These are phyloP conservation scores for Hemicordylus capensis DNA, from an alignment of 2,113 vertebrate species.

Conservation along the genomic window DNA sequence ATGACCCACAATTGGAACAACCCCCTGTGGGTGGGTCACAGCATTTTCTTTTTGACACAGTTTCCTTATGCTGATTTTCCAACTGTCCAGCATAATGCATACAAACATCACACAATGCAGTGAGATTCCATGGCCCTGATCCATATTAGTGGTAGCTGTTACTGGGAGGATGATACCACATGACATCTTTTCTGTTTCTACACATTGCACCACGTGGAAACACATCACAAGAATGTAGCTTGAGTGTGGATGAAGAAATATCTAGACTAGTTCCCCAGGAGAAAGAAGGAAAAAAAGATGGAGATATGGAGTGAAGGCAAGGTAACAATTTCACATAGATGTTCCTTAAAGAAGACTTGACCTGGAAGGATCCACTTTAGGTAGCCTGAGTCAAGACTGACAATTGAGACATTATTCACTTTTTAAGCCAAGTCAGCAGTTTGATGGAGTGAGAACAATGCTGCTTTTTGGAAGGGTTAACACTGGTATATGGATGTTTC, in stretches of 20 bases:
- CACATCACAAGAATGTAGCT: not conserved
- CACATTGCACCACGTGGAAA: not conserved
- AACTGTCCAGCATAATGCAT: not conserved
- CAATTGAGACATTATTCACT: no score
- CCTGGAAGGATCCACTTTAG: no score
- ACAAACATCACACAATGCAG: not conserved
- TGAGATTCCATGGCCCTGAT: not conserved
- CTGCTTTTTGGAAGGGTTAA: no score
- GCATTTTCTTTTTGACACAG: not conserved
- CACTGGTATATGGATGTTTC: no score
- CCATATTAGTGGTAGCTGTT: not conserved
- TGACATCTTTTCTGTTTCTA: not conserved
- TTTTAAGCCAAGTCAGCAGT: no score
- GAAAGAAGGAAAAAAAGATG: not conserved
- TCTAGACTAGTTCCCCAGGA: not conserved
- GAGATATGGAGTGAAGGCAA: not conserved
- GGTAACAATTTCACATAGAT: no score
- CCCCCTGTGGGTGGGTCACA: no score
- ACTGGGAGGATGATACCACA: not conserved
- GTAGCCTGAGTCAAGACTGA: no score
- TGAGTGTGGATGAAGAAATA: not conserved
- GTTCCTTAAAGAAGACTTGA: no score
- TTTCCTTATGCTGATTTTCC: not conserved
- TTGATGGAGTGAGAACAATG: no score
- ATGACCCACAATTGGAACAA: not conserved